Evolutionary conservation across 1,140 invertebrate species (phyloP), one percentile per base, ranked within the genome.

Genomic region (Pseudomyrmex dendroicus): DNA sequence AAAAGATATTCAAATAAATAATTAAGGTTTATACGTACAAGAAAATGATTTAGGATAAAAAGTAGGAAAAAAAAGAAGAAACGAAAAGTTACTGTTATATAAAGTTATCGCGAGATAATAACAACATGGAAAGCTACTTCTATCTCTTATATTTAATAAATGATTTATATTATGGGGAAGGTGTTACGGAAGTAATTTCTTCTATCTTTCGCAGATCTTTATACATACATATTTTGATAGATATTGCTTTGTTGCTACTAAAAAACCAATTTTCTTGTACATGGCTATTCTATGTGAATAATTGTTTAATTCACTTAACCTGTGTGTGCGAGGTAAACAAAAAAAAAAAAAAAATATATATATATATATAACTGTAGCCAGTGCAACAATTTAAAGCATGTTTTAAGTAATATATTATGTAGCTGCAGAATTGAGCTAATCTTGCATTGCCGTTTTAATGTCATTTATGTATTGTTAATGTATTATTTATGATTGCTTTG

Each of bases 171-270:
- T 25, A 52, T 82, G 15, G 35, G 12, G 52, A 25, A 25, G 25
- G 25, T 25, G 25, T 25, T 25, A 22, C 62, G 25, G 3, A 9
- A 35, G 7, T 4, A 54, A 46, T 44, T 48, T 15, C 13, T 63
- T 48, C 7, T 20, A 64, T 59, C 2, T 77, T 48, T 73, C 35
- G 1, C 12, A 46, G 25, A 61, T 74, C 20, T 48, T 73, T 66
- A 59, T 84, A 82, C 50, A 66, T 72, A 57, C 44, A 78, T 62
- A 2, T 46, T 77, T 54, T 54, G 73, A 78, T 35, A 7, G 35
- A 5, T 78, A 61, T 70, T 70, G 74, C 74, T 84, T 84, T 80
- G 10, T 50, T 62, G 46, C 25, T 62, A 66, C 35, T 78, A 4
- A 82, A 73, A 63, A 35, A 35, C 35, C 35, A 35, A 35, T 35